Evolutionary conservation across 2,113 vertebrate genomes (phyloP), one percentile per base, ranked within the genome.

Genomic region (Ochotona princeps): DNA sequence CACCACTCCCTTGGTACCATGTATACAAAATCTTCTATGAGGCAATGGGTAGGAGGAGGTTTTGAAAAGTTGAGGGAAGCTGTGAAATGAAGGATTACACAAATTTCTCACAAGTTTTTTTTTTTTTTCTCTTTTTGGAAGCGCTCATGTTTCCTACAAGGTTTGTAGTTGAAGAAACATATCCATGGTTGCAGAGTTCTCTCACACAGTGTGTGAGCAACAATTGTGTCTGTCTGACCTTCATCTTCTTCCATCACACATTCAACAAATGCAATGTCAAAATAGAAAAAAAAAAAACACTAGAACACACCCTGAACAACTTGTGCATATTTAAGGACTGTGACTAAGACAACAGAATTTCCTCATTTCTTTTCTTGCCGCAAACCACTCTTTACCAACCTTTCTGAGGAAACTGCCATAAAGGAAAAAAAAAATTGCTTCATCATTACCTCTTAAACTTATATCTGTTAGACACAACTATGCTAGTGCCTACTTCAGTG

Each of bases 371-470:
- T 63, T 89, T 82, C 63, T 90, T 70, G 14, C 65, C 65, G 84
- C 92, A 93, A 96, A 95, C 93, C 76, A 83, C 91, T n/a, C 94
- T 94, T 94, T 80, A 93, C 90, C 67, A 96, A 95, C 7, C n/a
- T 67, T 94, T 87, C 30, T 83, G 60, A 93, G 86, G 80, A 94
- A 96, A 44, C 72, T 83, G 86, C 63, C 38, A 44, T 4, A 44
- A 44, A 92, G 83, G 79, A 76, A 69, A 83, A n/a, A 91, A 81
- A 47, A 26, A 30, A 35, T 87, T 94, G 35, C 80, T 91, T 78
- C 65, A 93, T 54, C 57, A 80, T 81, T 57, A 66, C 28, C 38
- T 94, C 47, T 7, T 18, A 72, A 8, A 25, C 8, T 30, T 80
- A 23, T 28, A 85, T 70, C 75, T 65, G 18, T 70, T 80, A 92